Percentiles rank a stretch among this genome's conserved stretches.
Evolutionary conservation across 2,113 vertebrate genomes (phyloP).

Genomic region (Ciconia boyciana): DNA sequence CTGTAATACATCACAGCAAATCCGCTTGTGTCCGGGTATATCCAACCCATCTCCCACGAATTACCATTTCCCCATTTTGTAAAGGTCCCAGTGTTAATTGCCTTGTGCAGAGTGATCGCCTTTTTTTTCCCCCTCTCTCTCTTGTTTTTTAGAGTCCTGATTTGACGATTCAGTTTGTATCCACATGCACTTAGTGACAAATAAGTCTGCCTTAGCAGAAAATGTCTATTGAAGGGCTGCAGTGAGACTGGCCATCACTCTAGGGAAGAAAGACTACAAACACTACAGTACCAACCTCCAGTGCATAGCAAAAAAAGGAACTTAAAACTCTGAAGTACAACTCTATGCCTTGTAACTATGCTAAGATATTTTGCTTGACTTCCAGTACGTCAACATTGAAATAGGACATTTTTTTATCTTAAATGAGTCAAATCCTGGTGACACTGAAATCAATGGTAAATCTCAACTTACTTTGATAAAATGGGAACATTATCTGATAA

Average conservation of each 20-base stretch:
- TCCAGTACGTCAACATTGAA: not conserved
- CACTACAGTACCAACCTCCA: not conserved
- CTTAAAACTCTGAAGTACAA: not conserved
- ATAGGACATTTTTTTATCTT: not conserved
- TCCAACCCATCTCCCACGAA: not conserved
- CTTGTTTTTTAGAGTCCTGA: not conserved
- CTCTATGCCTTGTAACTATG: not conserved
- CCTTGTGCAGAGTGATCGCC: not conserved
- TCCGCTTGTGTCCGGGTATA: not conserved
- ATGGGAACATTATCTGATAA: not conserved
- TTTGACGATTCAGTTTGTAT: not conserved
- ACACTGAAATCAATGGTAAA: not conserved
- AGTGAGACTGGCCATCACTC: not conserved
- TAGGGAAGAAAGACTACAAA: not conserved
- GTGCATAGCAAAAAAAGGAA: not conserved
- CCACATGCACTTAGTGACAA: not conserved
- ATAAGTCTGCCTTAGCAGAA: not conserved
- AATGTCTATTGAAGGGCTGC: not conserved
- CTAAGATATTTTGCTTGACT: not conserved
- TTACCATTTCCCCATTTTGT: not conserved
- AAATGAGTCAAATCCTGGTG: not conserved
- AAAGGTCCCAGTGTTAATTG: not conserved
- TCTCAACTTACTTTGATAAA: not conserved
- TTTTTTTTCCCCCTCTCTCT: not conserved
- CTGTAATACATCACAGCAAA: not conserved